Evolutionary conservation across 2,113 vertebrate species (phyloP).

Genomic region (Muntiacus reevesi): DNA sequence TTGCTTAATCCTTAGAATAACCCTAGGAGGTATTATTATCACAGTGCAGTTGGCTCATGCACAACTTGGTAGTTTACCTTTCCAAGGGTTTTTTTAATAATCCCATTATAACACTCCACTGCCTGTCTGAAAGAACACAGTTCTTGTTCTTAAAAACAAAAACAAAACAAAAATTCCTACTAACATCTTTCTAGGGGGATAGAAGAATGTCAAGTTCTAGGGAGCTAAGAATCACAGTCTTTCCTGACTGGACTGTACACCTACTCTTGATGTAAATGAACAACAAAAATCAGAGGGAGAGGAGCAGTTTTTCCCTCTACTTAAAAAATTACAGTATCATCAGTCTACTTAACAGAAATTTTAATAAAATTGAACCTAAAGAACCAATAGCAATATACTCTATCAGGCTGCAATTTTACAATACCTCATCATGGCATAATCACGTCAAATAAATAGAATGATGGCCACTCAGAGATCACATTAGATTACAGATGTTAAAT

Average conservation of each 20-base stretch:
- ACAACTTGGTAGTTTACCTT: conserved; percentile 41
- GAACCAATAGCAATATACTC: conserved; percentile 25
- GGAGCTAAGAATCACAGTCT: neutral
- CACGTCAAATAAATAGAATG: conserved; percentile 58
- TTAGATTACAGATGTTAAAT: conserved; percentile 56
- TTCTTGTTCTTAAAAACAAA: conserved; percentile 46
- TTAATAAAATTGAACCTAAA: conserved; percentile 50
- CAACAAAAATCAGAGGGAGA: conserved; percentile 41
- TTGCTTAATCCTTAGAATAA: conserved; percentile 36
- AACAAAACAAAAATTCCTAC: conserved; percentile 7
- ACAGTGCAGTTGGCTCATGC: neutral
- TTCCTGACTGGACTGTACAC: neutral
- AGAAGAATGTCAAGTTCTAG: conserved; percentile 20
- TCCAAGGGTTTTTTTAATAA: neutral
- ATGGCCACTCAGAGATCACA: conserved; percentile 41
- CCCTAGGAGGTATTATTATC: conserved; percentile 15
- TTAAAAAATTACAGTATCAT: conserved; percentile 48
- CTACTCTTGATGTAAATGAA: conserved; percentile 34
- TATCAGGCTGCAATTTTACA: conserved; percentile 45
- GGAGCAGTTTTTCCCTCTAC: neutral
- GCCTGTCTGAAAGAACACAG: neutral
- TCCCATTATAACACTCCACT: conserved; percentile 39
- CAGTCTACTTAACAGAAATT: conserved; percentile 35
- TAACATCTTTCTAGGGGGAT: neutral
- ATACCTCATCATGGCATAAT: conserved; percentile 45